phyloP scores from a whole-genome alignment of 2,797 vertebrate genomes.

The Liparis tanakae region DNA sequence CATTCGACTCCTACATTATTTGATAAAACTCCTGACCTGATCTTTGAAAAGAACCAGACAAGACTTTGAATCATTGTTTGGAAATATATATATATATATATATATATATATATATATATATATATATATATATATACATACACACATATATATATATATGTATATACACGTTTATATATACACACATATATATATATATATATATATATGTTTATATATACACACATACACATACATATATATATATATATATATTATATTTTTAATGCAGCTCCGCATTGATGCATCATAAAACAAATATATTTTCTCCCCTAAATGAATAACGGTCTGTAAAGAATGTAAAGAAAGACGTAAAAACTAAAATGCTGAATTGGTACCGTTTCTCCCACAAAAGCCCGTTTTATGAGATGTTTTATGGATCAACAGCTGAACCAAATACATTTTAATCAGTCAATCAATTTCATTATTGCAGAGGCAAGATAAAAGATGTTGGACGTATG shows the following conservation, averaged over 20 bases:
- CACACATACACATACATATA: too few species aligned
- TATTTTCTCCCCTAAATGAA: neutral
- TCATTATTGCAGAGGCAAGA: conserved; percentile 30
- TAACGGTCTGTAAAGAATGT: conserved; percentile 16
- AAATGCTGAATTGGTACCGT: conserved; percentile 12
- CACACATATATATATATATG: neutral
- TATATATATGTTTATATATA: conserved; percentile 23
- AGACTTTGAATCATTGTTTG: conserved; percentile 46
- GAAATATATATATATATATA: conserved; percentile 28
- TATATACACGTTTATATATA: neutral
- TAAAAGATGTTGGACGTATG: conserved; percentile 18
- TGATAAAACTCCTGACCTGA: conserved; percentile 54
- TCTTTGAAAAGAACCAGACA: conserved; percentile 47
- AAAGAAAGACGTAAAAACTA: neutral
- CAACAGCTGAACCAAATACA: conserved; percentile 40
- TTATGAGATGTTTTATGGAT: conserved; percentile 33
- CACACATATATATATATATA: too few species aligned
- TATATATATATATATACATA: too few species aligned
- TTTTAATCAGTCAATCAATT: conserved; percentile 38
- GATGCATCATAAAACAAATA: conserved; percentile 12
- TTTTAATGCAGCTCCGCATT: conserved; percentile 15
- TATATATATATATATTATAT: too few species aligned
- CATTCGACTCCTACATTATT: conserved; percentile 45
- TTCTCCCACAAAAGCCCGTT: conserved; percentile 10
- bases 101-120: too few species aligned